Percentiles rank a stretch among this genome's conserved stretches.
Evolutionary conservation across 2,113 vertebrate species (phyloP).

Genomic region (Ariopsis seemanni): DNA sequence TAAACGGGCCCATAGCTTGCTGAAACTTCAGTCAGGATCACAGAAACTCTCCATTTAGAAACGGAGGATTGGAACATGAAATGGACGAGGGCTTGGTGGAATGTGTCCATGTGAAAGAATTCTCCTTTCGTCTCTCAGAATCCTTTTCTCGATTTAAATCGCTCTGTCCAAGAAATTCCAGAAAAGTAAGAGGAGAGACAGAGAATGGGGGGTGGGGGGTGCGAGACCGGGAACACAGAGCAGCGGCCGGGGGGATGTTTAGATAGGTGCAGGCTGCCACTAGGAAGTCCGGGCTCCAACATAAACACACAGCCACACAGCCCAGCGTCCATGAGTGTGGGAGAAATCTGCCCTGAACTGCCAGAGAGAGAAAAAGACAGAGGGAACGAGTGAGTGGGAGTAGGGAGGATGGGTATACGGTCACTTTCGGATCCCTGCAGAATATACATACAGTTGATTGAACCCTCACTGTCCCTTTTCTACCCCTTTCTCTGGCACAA

Average conservation of each 20-base stretch:
- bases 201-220: constrained; percentile 36
- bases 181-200: constrained; percentile 18
- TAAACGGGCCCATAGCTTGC: constrained; percentile 2
- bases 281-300: constrained; percentile 82
- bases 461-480: constrained; percentile 67
- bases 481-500: constrained; percentile 53
- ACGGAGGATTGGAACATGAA: constrained; percentile 47
- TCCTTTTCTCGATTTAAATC: background rate
- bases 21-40: constrained; percentile 10
- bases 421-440: constrained; percentile 71
- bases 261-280: constrained; percentile 84
- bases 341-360: constrained; percentile 77
- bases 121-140: constrained; percentile 36
- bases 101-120: constrained; percentile 54
- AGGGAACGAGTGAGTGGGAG: constrained; percentile 50
- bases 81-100: constrained; percentile 39
- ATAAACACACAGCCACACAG: constrained; percentile 81
- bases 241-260: constrained; percentile 80
- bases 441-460: constrained; percentile 76
- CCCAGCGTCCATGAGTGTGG: constrained; percentile 78
- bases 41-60: constrained; percentile 50
- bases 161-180: constrained; percentile 51
- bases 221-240: constrained; percentile 73
- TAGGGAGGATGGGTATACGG: constrained; percentile 69
- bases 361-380: constrained; percentile 64